Conservation (phyloP, 2,113 vertebrate species). For the Ageneiosus marmoratus region DNA sequence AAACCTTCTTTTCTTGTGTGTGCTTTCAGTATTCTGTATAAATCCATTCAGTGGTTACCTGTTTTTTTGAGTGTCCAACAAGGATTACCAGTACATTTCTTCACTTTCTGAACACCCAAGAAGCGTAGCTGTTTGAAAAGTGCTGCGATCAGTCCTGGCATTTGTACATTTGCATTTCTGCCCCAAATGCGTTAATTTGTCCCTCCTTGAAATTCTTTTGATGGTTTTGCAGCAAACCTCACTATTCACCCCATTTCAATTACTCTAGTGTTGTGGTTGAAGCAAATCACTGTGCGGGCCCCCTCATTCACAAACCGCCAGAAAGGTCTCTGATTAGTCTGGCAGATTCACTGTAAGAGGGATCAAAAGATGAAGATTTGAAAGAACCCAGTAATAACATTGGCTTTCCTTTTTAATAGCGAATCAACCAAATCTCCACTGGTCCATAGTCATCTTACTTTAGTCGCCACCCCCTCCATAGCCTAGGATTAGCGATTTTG, state of each 20-base stretch:
- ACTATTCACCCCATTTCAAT: constrained; percentile 41
- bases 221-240: constrained; percentile 33
- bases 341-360: constrained; percentile 35
- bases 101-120: constrained; percentile 26
- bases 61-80: not conserved
- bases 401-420: constrained; percentile 36
- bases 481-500: constrained; percentile 26
- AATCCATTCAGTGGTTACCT: constrained; percentile 16
- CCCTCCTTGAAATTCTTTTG: constrained; percentile 42
- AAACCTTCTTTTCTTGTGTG: constrained; percentile 25
- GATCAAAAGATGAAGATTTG: constrained; percentile 45
- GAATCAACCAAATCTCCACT: constrained; percentile 51
- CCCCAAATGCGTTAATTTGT: constrained; percentile 41
- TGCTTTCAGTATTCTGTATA: constrained; percentile 10
- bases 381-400: constrained; percentile 12
- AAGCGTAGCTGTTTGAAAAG: constrained; percentile 34
- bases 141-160: not conserved
- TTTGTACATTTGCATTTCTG: constrained; percentile 48
- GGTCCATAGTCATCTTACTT: constrained; percentile 63
- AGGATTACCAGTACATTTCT: constrained; percentile 10
- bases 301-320: constrained; percentile 9
- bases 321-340: constrained; percentile 33
- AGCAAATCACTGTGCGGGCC: constrained; percentile 31
- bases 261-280: constrained; percentile 27
- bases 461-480: constrained; percentile 46